These are phyloP conservation scores for Hippocampus guttulatus DNA, from an alignment of 2,113 vertebrate species.

Conservation along the genomic window DNA sequence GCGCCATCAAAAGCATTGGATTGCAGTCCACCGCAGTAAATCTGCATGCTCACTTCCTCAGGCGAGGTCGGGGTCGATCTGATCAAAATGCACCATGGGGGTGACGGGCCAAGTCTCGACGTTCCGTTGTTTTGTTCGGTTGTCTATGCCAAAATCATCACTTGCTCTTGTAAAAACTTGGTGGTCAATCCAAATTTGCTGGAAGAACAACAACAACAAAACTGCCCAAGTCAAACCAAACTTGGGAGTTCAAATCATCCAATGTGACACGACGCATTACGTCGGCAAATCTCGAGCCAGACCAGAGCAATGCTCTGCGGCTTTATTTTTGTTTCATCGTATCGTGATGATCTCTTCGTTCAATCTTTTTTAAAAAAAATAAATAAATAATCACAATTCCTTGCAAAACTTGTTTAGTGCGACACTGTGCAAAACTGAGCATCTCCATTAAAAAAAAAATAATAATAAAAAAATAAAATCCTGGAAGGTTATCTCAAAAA, in stretches of 20 bases:
- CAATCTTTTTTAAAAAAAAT: no score
- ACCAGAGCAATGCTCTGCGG: background rate
- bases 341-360: background rate
- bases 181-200: background rate
- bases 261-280: background rate
- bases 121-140: background rate
- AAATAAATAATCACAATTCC: no score
- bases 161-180: background rate
- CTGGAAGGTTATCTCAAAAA: no score
- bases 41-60: conserved; percentile 7
- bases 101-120: background rate
- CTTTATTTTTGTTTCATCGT: background rate
- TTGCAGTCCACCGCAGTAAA: conserved; percentile 22
- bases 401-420: no score
- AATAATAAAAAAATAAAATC: no score
- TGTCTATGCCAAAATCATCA: background rate
- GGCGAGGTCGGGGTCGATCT: conserved; percentile 13
- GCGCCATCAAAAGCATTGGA: conserved; percentile 15
- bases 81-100: conserved; percentile 32
- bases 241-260: background rate
- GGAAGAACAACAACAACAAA: background rate
- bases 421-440: no score
- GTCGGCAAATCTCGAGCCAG: background rate
- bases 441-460: no score
- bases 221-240: background rate